Evolutionary conservation across 2,797 vertebrate species (phyloP), one percentile per base, ranked within the genome.

Genomic region (Rhabdophis nuchalis): DNA sequence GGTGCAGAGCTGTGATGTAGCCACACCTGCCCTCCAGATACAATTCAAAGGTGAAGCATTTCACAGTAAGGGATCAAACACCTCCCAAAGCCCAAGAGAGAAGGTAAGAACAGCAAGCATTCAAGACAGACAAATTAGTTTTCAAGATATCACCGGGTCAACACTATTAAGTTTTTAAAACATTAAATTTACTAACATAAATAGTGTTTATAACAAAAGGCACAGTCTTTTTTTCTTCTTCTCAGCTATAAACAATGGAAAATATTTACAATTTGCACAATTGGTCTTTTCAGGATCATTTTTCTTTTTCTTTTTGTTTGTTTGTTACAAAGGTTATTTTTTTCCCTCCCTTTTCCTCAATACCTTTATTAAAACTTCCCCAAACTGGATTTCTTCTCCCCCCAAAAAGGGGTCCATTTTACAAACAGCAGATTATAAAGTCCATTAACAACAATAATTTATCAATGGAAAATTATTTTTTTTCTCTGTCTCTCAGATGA

Each of bases 181-280:
- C 97, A 97, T 97, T 95, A 97, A 98, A 97, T 98, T 98, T 98
- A 98, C 98, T 98, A 98, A 98, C 98, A 99, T 98, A 99, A 99
- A 99, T 98, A 97, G 98, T 98, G 98, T 96, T 97, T 98, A 98
- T 98, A 98, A 98, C 98, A 98, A 98, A 98, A 99, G 98, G 98
- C 98, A 99, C 98, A 98, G 98, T 97, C 60, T 97, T 97, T 98
- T 94, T 98, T 64, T 56, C n/a, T 57, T 68, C 36, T 56, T 97
- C 56, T 93, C 50, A 98, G 98, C 98, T 98, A 98, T 98, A 98
- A 98, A 98, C 98, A 98, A 98, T 97, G 96, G 96, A 96, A 97
- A 97, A 87, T 98, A 98, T 98, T 97, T 98, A 98, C 98, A 98
- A 95, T 98, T 98, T 97, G 97, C 96, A 95, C 96, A 95, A 89